A percentile compares a stretch with the other conserved stretches of the same genome.
Evolutionary conservation across 2,888 invertebrate genomes (phyloP).

Genomic region (Apamea epomidion): DNA sequence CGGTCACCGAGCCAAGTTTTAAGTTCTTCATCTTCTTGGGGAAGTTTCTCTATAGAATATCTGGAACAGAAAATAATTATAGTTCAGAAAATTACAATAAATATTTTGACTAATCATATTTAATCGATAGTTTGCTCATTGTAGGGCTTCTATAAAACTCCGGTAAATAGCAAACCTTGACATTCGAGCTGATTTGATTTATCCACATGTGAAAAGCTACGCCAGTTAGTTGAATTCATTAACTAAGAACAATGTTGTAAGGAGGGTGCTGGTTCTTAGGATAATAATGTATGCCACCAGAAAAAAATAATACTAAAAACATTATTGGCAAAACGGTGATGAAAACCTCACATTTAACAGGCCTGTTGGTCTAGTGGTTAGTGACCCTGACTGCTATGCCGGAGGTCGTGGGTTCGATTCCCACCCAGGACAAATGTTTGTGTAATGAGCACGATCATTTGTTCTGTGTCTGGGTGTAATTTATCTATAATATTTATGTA

Average conservation of each 20-base stretch:
- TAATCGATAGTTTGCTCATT: neutral
- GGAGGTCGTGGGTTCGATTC: no score
- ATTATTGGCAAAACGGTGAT: neutral
- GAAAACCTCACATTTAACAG: neutral
- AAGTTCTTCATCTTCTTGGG: constrained; percentile 89
- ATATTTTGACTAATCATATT: neutral
- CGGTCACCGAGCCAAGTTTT: constrained; percentile 92
- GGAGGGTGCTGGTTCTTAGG: neutral
- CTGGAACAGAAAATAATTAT: constrained; percentile 78
- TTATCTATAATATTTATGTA: no score
- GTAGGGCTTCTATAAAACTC: neutral
- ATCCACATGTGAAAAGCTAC: neutral
- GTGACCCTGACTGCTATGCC: no score
- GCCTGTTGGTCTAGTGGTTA: no score
- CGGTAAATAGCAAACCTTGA: neutral
- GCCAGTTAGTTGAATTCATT: neutral
- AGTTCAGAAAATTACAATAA: neutral
- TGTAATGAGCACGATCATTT: no score
- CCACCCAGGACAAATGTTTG: no score
- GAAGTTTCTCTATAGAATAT: constrained; percentile 91
- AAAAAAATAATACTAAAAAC: neutral
- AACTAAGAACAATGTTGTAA: neutral
- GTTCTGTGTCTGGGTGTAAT: no score
- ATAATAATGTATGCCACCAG: neutral
- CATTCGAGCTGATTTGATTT: neutral